phyloP scores from a whole-genome alignment of 2,113 vertebrate species.

The Empidonax traillii region DNA sequence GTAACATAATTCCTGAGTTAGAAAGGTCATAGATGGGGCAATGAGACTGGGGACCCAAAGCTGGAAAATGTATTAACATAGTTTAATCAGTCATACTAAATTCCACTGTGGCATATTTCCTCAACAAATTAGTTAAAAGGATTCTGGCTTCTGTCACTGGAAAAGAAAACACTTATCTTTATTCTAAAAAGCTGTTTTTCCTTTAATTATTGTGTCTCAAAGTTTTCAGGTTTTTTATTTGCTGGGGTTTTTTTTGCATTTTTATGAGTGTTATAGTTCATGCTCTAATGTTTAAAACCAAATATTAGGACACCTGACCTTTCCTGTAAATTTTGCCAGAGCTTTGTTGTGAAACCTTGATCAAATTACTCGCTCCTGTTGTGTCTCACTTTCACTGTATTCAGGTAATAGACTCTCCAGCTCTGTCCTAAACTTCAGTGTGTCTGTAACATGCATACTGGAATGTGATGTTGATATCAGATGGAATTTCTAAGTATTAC shows the following conservation, averaged over 20 bases:
- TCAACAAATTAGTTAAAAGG: constrained; percentile 78
- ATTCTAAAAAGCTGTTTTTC: background rate
- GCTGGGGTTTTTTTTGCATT: background rate
- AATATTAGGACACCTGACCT: background rate
- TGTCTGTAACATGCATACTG: background rate
- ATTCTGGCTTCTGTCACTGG: constrained; percentile 73
- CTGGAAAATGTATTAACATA: constrained; percentile 69
- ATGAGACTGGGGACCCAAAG: constrained; percentile 53
- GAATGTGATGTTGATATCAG: background rate
- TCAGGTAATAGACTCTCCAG: background rate
- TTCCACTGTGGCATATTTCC: constrained; percentile 79
- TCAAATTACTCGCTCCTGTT: background rate
- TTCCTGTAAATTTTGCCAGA: background rate
- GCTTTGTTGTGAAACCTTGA: background rate
- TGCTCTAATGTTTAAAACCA: background rate
- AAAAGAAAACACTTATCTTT: constrained; percentile 66
- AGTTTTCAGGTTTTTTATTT: background rate
- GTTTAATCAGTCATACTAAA: constrained; percentile 80
- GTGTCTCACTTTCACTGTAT: background rate
- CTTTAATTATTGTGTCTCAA: background rate
- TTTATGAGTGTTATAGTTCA: background rate
- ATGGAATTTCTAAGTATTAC: background rate
- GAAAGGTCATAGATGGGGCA: constrained; percentile 64
- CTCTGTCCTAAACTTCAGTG: background rate
- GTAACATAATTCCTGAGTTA: constrained; percentile 56